phyloP scores from a whole-genome alignment of 1,140 invertebrate species.

The Dendrolimus kikuchii region DNA sequence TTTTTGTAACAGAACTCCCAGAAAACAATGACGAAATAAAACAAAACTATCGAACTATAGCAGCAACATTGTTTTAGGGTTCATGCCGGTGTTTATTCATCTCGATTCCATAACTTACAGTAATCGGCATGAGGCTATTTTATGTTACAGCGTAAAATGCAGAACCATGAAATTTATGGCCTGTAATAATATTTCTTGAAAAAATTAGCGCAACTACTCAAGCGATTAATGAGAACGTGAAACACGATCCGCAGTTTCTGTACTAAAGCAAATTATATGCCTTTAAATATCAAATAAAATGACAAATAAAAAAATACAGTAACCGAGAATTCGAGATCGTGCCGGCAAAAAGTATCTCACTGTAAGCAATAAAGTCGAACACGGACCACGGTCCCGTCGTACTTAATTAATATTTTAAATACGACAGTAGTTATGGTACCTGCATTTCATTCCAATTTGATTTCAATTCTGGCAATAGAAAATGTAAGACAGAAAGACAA shows the following conservation, averaged over 20 bases:
- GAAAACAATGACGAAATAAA: too few species aligned
- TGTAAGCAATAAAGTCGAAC: conserved; percentile 45
- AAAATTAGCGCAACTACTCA: conserved; percentile 65
- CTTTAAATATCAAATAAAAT: conserved; percentile 54
- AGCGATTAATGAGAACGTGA: conserved; percentile 62
- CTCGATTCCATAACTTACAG: conserved; percentile 24
- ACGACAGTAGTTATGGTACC: conserved; percentile 54
- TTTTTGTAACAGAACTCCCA: too few species aligned
- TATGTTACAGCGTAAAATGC: conserved; percentile 45
- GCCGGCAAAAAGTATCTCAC: conserved; percentile 38
- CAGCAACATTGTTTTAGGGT: too few species aligned
- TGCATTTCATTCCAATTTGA: conserved; percentile 20
- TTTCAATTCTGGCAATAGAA: too few species aligned
- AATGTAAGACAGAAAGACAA: too few species aligned
- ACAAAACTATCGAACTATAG: too few species aligned
- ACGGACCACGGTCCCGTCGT: conserved; percentile 37
- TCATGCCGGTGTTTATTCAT: conserved; percentile 14
- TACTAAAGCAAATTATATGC: conserved; percentile 53
- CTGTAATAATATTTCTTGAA: conserved; percentile 45
- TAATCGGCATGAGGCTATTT: conserved; percentile 24
- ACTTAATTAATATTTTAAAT: conserved; percentile 64
- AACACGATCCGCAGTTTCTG: conserved; percentile 47
- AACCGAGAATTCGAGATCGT: conserved; percentile 54
- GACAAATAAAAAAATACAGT: conserved; percentile 40
- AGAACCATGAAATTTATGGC: conserved; percentile 50